Percentiles rank a stretch among this genome's conserved stretches.
These are phyloP conservation scores for Dryobota labecula DNA, from an alignment of 2,888 invertebrate species.

Conservation along the genomic window DNA sequence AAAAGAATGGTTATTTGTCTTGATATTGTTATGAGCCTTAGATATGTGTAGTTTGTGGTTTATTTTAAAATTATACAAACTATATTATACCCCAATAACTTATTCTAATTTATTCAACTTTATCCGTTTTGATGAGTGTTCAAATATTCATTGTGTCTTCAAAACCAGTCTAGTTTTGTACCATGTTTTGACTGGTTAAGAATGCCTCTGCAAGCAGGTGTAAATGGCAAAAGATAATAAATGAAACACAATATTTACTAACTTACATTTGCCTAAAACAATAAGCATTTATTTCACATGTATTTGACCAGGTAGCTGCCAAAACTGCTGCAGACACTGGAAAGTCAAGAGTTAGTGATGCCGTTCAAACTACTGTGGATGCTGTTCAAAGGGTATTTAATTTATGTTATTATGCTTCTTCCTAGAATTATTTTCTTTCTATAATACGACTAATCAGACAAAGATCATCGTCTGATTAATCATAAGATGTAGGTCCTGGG, in stretches of 20 bases:
- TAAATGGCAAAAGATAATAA: background rate
- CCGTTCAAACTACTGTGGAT: conserved; percentile 77
- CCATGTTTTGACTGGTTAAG: no score
- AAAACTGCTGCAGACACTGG: conserved; percentile 82
- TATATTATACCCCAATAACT: no score
- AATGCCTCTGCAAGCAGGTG: background rate
- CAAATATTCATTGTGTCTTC: background rate
- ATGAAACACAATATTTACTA: background rate
- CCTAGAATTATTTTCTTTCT: background rate
- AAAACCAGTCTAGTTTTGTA: no score
- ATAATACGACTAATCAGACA: background rate
- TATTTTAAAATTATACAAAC: background rate
- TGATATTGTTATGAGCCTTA: background rate
- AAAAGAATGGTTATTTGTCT: background rate
- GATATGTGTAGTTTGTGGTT: background rate
- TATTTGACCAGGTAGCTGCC: conserved; percentile 80
- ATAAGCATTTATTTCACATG: conserved; percentile 44
- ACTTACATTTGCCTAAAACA: background rate
- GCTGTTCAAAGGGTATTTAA: conserved; percentile 74
- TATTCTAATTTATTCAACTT: background rate
- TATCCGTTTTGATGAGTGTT: background rate
- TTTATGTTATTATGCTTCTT: background rate
- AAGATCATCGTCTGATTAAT: background rate
- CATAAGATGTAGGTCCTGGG: background rate
- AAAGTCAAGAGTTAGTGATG: conserved; percentile 80